Percentiles rank a stretch among this genome's conserved stretches.
Evolutionary conservation across 2,888 invertebrate species (phyloP).

Genomic region (Melipona bicolor): DNA sequence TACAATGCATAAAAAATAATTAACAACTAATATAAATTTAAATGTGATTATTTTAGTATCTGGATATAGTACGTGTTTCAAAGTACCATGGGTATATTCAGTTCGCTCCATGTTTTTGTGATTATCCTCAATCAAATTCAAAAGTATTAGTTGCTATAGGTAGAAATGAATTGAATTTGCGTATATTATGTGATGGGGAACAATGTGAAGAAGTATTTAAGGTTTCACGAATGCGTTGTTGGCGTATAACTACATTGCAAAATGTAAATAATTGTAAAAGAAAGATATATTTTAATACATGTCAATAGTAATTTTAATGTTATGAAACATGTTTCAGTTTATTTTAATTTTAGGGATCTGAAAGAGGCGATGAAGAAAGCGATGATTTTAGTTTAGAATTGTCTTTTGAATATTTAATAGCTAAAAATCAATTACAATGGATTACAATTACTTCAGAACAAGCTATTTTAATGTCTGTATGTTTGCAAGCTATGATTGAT

Average conservation of each 20-base stretch:
- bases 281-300: not conserved
- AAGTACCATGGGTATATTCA: conserved; percentile 96
- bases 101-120: conserved; percentile 90
- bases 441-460: conserved; percentile 95
- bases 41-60: conserved; percentile 87
- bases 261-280: conserved; percentile 85
- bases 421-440: conserved; percentile 96
- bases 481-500: conserved; percentile 97
- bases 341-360: conserved; percentile 67
- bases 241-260: conserved; percentile 96
- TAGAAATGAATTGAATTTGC: conserved; percentile 92
- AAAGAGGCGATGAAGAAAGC: conserved; percentile 73
- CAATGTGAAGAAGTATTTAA: conserved; percentile 94
- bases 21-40: conserved; percentile 13
- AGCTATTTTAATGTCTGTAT: conserved; percentile 97
- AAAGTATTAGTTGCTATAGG: conserved; percentile 92
- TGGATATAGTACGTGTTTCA: conserved; percentile 92
- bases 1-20: not conserved
- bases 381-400: conserved; percentile 88
- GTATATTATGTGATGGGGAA: conserved; percentile 86
- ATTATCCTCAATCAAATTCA: conserved; percentile 90
- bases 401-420: conserved; percentile 97
- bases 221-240: conserved; percentile 98
- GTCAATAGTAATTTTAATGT: not conserved
- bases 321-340: not conserved